Evolutionary conservation across 2,888 invertebrate species (phyloP), one percentile per base, ranked within the genome.

Genomic region (Lissonota sp.): DNA sequence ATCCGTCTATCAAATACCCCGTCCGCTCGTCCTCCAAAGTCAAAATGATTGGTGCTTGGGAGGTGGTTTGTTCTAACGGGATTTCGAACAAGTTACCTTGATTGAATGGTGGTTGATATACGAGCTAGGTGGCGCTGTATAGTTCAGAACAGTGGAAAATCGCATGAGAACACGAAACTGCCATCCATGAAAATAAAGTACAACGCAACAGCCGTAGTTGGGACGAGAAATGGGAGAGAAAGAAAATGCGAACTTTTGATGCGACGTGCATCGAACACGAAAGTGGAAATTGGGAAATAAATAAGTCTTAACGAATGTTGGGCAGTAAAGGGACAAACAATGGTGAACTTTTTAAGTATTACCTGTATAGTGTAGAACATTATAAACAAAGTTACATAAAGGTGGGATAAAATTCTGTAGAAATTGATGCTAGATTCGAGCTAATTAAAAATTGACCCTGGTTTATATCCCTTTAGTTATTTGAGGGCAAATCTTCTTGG

Each of bases 81-180:
- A 86, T 87, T 89, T 90, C 86, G 86, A 89, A 90, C 90, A 90
- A 90, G 90, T 87, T 88, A 88, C 86, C 85, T 87, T 90, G 90
- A 90, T 90, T 90, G 90, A 90, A 90, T 89, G 85, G 87, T 83
- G 85, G 85, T 87, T 89, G 87, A 89, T 89, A 82, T 86, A 88
- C 85, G 87, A 88, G 86, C 84, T 58, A 46, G 44, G 69, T 51
- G 14, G 57, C 49, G 14, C 10, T 55, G 55, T 53, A 75, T 16
- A 26, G 6, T 44, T 44, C 44, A 44, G 10, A 26, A 53, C 51
- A 49, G 63, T 58, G 51, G 14, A 72, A 64, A 72, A 77, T 70
- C 53, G 67, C 53, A 69, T 16, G 39, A 44, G 71, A 53, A 78
- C 51, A 42, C 44, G 37, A 10, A 1, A 10, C 2, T 10, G 40